Base-by-base conservation (phyloP, 2,797 vertebrate species). In the Urocyon cinereoargenteus region DNA sequence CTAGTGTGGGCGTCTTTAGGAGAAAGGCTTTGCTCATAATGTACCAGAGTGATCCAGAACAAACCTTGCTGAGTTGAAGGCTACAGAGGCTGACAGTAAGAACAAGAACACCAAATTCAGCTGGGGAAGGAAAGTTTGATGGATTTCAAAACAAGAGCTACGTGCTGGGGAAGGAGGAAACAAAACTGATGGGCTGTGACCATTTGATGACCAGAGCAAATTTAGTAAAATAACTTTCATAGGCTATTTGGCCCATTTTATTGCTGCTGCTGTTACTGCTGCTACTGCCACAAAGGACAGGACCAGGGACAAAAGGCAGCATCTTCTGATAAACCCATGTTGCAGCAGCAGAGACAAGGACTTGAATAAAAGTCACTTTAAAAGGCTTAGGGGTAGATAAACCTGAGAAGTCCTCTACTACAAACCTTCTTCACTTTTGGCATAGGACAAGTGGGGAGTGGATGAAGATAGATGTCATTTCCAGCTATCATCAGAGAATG, bases 1-100 rank as follows among this genome's bases (percentile, higher is more conserved):
- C 78, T 83, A 86, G 84, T 94, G 95, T 97, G 88, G 97, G 95
- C 8, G 3, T 28, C 79, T 61, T 94, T 94, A 96, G 94, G 49
- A 93, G 91, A 97, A 98, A 97, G 96, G 87, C 92, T 98, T 98
- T 97, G 72, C 34, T 93, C 91, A 91, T 97, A 97, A 98, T 94
- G 53, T 91, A 82, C 57, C 59, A 31, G 84, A 62, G 85, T 78
- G 75, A 51, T 94, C 96, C 96, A 94, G 91, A 98, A 97, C 97
- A 97, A 97, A 97, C 78, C 90, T 73, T 96, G 19, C 83, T 92
- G 97, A 98, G 96, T 98, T 97, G 49, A 59, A 79, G 66, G 49
- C 68, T 91, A 28, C 14, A 72, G 51, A 26, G 10, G n/a, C 62
- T 64, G 4, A 14, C 61, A 26, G 53, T 16, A 78, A 72, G 70